A percentile compares a stretch with the other conserved stretches of the same genome.
These are phyloP conservation scores for Leptobrachium ailaonicum DNA, from an alignment of 2,113 vertebrate species.

Conservation along the genomic window DNA sequence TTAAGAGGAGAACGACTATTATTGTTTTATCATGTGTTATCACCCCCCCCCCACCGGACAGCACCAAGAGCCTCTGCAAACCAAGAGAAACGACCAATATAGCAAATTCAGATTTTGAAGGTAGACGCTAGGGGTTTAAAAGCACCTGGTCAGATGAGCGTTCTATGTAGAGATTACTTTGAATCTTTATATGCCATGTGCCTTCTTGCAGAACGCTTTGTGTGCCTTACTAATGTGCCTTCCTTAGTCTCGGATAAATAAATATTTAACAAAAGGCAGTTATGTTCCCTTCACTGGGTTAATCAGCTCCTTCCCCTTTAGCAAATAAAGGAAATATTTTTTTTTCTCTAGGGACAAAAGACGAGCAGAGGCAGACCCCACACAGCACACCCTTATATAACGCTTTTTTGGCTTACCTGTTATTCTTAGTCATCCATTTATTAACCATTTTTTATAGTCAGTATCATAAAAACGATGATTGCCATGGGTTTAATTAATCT, in stretches of 20 bases:
- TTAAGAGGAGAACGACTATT: neutral
- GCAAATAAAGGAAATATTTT: conserved; percentile 38
- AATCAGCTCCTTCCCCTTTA: conserved; percentile 46
- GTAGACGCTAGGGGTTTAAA: no score
- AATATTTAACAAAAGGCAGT: conserved; percentile 42
- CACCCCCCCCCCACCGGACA: no score
- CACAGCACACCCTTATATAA: neutral
- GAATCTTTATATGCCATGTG: conserved; percentile 1
- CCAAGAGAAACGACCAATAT: no score
- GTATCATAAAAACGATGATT: no score
- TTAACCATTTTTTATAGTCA: no score
- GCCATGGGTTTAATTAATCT: no score
- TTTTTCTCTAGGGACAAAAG: conserved; percentile 1
- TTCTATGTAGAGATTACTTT: neutral
- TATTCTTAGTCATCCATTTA: no score
- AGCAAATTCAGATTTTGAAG: no score
- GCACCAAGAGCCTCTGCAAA: no score
- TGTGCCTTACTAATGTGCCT: conserved; percentile 7
- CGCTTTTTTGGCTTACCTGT: neutral
- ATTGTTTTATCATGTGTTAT: no score
- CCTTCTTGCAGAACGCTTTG: conserved; percentile 12
- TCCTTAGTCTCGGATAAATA: conserved; percentile 43
- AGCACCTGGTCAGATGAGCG: neutral
- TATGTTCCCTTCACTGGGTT: conserved; percentile 21
- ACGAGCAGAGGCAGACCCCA: conserved; percentile 8